Base-by-base conservation (phyloP, 2,888 invertebrate genomes). In the Athalia cordata region DNA sequence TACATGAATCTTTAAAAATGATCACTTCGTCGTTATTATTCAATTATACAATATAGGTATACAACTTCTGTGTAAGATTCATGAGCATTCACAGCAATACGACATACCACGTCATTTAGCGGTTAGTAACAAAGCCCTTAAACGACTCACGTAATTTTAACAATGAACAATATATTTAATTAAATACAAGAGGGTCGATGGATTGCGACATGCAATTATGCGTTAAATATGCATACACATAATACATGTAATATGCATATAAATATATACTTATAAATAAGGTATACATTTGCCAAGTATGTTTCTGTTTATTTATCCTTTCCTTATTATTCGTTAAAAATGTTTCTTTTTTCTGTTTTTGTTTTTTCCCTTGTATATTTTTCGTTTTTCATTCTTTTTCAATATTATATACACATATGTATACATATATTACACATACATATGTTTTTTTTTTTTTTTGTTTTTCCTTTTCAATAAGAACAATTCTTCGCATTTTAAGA, bases 201-300 rank as follows among this genome's bases (percentile, higher is more conserved):
- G 57, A 72, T 72, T 72, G 72, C 72, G 72, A 72, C 0, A 72
- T 72, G 59, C 59, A 72, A 72, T 72, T 59, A 72, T 72, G 50
- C 49, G 49, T 11, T 49, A 49, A 6, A n/a, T 29, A 4, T 64
- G 55, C 29, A 45, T 68, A 52, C 50, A 29, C 11, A 5, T 68
- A n/a, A 11, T 52, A 52, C 55, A 68, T 68, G 29, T 50, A 67
- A 52, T 11, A 47, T 67, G 29, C 13, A 45, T 50, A 67, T 67
- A 67, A 15, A 67, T 67, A 67, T 15, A n/a, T 7, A 70, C n/a
- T 8, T 70, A 70, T 15, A 8, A 3, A n/a, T 67, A 67, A 67
- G 29, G 8, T 72, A 7, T n/a, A 72, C 57, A 59, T 72, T 57
- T 72, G 72, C 72, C 72, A 72, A 72, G 72, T 72, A 45, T 59